Conservation (phyloP, 1,140 invertebrate genomes). For the Zaprionus capensis region DNA sequence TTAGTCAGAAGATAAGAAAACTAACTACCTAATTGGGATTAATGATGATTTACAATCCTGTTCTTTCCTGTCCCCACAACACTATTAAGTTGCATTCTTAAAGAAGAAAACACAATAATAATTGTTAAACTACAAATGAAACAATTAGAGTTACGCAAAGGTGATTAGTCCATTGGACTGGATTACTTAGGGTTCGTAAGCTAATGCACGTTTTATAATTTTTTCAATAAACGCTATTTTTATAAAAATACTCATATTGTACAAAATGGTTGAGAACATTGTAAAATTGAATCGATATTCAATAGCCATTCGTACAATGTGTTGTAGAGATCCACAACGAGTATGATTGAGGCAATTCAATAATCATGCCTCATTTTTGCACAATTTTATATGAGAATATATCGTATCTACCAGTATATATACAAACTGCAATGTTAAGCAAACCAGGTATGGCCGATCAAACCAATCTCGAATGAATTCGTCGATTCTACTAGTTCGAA, state of each 20-base stretch:
- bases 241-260: background rate
- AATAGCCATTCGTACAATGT: no score
- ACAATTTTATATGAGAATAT: no score
- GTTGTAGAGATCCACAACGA: no score
- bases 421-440: no score
- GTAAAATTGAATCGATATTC: no score
- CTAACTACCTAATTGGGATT: background rate
- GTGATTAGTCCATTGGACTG: slow-evolving; percentile 5
- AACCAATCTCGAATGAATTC: no score
- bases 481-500: no score
- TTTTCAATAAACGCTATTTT: slow-evolving; percentile 2
- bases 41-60: background rate
- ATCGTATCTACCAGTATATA: no score
- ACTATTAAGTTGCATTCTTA: background rate
- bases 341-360: no score
- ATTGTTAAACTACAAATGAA: background rate
- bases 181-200: background rate
- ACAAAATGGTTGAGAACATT: no score
- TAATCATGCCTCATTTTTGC: no score
- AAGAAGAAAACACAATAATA: background rate
- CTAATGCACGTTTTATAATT: background rate
- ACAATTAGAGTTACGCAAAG: background rate
- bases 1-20: background rate
- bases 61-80: background rate
- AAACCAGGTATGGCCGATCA: no score